A percentile compares a stretch with the other conserved stretches of the same genome.
Conservation (phyloP, 92 coral and sea anemone species). For the Heliopora coerulea region DNA sequence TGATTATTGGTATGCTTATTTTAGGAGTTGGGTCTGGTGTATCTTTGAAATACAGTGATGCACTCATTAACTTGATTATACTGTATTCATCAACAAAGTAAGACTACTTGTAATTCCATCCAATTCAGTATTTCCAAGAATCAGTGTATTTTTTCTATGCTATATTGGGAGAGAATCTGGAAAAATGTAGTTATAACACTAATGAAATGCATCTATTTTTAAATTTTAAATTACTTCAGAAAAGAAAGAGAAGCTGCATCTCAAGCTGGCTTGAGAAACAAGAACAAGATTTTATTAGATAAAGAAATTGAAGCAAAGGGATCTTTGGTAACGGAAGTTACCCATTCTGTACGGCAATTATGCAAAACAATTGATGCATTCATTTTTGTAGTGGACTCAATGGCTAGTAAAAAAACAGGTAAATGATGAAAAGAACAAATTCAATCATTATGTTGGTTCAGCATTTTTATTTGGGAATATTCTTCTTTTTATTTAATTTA, state of each 20-base stretch:
- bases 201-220: too few relatives aligned
- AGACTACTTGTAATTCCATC: background rate
- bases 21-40: slow-evolving; percentile 94
- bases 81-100: slow-evolving; percentile 88
- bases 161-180: too few relatives aligned
- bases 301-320: slow-evolving; percentile 35
- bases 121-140: too few relatives aligned
- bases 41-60: slow-evolving; percentile 60
- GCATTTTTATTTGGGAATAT: too few relatives aligned
- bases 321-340: slow-evolving; percentile 54
- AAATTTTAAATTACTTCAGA: slow-evolving; percentile 42
- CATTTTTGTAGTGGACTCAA: slow-evolving; percentile 81
- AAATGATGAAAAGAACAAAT: too few relatives aligned
- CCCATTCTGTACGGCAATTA: slow-evolving; percentile 85
- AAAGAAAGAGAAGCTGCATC: slow-evolving; percentile 88
- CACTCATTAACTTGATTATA: slow-evolving; percentile 76
- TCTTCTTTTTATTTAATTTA: too few relatives aligned
- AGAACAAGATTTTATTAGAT: slow-evolving; percentile 67
- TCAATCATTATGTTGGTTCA: too few relatives aligned
- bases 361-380: slow-evolving; percentile 94
- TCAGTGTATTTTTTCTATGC: too few relatives aligned
- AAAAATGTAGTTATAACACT: too few relatives aligned
- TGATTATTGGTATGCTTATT: too few relatives aligned
- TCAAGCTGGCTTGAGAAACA: slow-evolving; percentile 57
- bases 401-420: slow-evolving; percentile 74